Evolutionary conservation across 2,113 vertebrate genomes (phyloP).

Genomic region (Eurystomus gularis): DNA sequence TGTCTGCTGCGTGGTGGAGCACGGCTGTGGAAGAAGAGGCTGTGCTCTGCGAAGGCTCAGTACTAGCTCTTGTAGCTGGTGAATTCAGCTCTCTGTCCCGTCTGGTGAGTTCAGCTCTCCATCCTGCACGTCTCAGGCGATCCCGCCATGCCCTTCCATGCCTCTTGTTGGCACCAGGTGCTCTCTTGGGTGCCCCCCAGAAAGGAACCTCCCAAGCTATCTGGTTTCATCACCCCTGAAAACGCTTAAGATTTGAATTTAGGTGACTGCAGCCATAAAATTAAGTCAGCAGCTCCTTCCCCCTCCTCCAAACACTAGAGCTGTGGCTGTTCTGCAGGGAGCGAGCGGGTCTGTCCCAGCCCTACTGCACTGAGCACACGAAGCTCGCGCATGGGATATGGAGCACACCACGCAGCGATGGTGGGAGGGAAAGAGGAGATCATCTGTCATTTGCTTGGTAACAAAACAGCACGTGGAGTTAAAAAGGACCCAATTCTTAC

Average conservation of each 20-base stretch:
- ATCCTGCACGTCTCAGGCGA: not conserved
- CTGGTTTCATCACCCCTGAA: not conserved
- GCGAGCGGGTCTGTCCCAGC: not conserved
- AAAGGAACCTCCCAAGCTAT: not conserved
- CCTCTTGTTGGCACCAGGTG: not conserved
- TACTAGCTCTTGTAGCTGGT: conserved; percentile 11
- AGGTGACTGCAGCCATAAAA: not conserved
- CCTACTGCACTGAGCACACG: fast-evolving
- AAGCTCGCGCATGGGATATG: not conserved
- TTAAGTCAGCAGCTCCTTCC: not conserved
- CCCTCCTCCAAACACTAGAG: not conserved
- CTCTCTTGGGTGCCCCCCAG: not conserved
- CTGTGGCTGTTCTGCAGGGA: not conserved
- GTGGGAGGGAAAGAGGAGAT: not conserved
- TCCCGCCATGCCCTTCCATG: fast-evolving
- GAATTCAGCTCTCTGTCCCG: not conserved
- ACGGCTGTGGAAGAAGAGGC: conserved; percentile 16
- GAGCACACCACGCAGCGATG: not conserved
- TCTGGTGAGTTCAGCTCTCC: conserved; percentile 13
- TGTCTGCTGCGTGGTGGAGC: not conserved
- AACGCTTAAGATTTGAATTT: not conserved
- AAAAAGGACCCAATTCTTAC: not conserved
- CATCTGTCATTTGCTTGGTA: not conserved
- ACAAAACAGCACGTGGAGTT: not conserved
- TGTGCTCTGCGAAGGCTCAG: conserved; percentile 20